These are phyloP conservation scores for Perdix hodgsoniae DNA, from an alignment of 2,797 vertebrate species.

Conservation along the genomic window DNA sequence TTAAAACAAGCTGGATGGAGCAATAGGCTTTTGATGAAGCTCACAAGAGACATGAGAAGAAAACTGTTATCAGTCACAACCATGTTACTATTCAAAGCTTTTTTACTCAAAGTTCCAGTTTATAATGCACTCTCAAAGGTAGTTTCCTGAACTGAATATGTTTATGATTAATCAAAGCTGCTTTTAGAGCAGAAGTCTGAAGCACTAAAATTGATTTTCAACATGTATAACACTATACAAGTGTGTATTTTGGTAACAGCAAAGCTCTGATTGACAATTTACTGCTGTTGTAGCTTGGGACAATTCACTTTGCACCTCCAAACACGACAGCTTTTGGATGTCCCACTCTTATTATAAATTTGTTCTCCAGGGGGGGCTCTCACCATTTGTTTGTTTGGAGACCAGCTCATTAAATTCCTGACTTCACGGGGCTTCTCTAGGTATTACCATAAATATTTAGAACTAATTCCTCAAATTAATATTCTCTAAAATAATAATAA, in stretches of 20 bases:
- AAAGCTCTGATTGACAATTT: background rate
- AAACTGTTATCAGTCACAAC: background rate
- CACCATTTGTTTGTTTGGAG: background rate
- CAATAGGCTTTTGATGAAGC: background rate
- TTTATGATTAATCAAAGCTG: conserved; percentile 20
- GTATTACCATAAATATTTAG: background rate
- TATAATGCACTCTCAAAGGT: background rate
- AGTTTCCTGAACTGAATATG: background rate
- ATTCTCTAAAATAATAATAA: background rate
- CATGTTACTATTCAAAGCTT: background rate
- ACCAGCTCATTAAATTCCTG: background rate
- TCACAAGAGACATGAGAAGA: background rate
- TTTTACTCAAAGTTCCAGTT: background rate
- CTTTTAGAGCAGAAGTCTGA: background rate
- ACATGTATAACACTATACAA: background rate
- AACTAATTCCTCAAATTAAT: background rate
- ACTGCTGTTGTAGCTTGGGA: background rate
- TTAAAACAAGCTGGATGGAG: background rate
- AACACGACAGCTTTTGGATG: background rate
- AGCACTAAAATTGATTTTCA: conserved; percentile 3
- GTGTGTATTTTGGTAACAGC: background rate
- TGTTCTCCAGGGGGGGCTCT: background rate
- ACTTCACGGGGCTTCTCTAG: background rate
- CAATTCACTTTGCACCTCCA: background rate
- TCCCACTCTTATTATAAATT: background rate